These are phyloP conservation scores for Ips nitidus DNA, from an alignment of 1,140 invertebrate genomes.

Conservation along the genomic window DNA sequence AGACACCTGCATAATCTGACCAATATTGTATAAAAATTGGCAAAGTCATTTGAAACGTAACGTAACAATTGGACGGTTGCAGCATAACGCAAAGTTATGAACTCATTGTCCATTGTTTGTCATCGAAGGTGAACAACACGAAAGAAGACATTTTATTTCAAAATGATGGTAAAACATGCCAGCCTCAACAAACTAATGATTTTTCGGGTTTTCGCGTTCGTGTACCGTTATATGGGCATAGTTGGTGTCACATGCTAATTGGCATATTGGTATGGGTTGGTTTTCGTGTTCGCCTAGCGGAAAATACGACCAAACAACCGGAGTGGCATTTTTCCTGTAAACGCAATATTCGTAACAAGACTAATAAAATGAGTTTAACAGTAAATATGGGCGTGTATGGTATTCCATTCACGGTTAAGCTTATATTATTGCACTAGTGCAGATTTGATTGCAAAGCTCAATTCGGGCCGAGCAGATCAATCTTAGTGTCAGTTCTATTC, in stretches of 20 bases:
- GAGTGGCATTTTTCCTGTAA: too few species aligned
- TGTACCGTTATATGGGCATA: constrained; percentile 13
- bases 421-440: too few species aligned
- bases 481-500: too few species aligned
- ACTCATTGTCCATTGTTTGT: constrained; percentile 28
- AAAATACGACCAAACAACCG: not conserved
- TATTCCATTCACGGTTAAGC: too few species aligned
- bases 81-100: constrained; percentile 22
- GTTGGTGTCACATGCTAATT: constrained; percentile 10
- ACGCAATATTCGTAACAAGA: too few species aligned
- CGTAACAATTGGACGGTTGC: not conserved
- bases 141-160: not conserved
- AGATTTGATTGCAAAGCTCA: too few species aligned
- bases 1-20: too few species aligned
- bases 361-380: too few species aligned
- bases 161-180: not conserved
- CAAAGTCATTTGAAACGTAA: too few species aligned
- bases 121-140: constrained; percentile 22
- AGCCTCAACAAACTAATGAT: constrained; percentile 17
- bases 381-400: too few species aligned
- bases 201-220: constrained; percentile 14
- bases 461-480: too few species aligned
- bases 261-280: constrained; percentile 2
- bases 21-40: too few species aligned
- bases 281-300: not conserved